Evolutionary conservation across 2,113 vertebrate species (phyloP), one percentile per base, ranked within the genome.

Genomic region (Cricetomys ansorgei): DNA sequence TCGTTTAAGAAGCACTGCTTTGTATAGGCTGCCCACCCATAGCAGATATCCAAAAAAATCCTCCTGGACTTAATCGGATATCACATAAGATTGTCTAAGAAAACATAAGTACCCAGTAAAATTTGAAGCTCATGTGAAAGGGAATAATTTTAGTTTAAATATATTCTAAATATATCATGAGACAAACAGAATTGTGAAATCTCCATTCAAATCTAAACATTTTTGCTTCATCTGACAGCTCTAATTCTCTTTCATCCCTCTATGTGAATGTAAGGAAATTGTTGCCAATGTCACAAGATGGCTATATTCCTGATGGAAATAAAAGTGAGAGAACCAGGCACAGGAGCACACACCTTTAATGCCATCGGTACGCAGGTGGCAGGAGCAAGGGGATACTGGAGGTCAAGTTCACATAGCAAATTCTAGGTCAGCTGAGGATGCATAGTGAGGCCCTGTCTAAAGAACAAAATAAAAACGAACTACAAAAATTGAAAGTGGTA

Each of bases 101-200:
- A 85, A 86, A 92, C 23, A 73, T n/a, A 80, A 23, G 23, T 53
- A 17, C 2, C 34, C 8, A 70, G 43, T 93, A 88, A 94, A 91
- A 91, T 69, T 91, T 94, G 37, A 80, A 81, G 84, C 94, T 88
- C 34, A 92, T 53, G 21, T 81, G 57, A 55, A 86, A 88, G 45
- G 13, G 76, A 86, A 62, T 86, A 15, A 59, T 65, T 94, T 53
- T 37, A 67, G 8, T 75, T 48, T 55, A 89, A 95, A 81, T 76
- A 84, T 57, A 65, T 96, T 11, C 48, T 37, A 55, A 67, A 40
- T 73, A 88, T 85, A 81, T 4, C 31, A 27, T 48, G 23, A 64
- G 91, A 76, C 5, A 92, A 62, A 72, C 27, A 86, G 67, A 89
- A 94, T 45, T 59, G 10, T 96, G 87, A 85, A 75, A 80, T 85